Evolutionary conservation across 2,113 vertebrate species (phyloP).

Genomic region (Petrocephalus zakoni): DNA sequence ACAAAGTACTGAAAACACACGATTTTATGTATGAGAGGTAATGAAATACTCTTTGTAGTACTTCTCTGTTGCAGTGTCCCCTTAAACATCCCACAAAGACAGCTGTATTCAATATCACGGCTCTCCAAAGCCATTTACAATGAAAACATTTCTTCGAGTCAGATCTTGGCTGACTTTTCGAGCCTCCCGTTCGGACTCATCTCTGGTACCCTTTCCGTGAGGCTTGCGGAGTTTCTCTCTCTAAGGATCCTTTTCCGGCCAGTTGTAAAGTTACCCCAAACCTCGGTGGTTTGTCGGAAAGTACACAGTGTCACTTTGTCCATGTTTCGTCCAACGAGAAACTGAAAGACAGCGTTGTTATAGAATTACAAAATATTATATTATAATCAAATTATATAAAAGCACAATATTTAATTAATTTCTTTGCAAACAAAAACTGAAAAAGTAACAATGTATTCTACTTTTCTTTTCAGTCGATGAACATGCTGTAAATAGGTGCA

Average conservation of each 20-base stretch:
- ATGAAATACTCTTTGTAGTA: slow-evolving; percentile 12
- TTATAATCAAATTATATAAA: slow-evolving; percentile 65
- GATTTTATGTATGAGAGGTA: slow-evolving; percentile 6
- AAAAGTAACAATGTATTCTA: slow-evolving; percentile 18
- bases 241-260: slow-evolving; percentile 27
- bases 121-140: slow-evolving; percentile 25
- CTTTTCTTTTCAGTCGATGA: slow-evolving; percentile 46
- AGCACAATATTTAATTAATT: slow-evolving; percentile 71
- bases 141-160: slow-evolving; percentile 34
- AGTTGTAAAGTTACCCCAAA: slow-evolving; percentile 41
- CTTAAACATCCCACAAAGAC: slow-evolving; percentile 25
- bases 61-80: background rate
- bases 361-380: slow-evolving; percentile 69
- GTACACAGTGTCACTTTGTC: slow-evolving; percentile 41
- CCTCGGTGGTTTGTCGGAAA: slow-evolving; percentile 32
- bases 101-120: slow-evolving; percentile 39
- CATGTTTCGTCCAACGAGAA: slow-evolving; percentile 49
- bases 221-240: slow-evolving; percentile 3
- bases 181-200: slow-evolving; percentile 23
- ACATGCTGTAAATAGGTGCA: slow-evolving; percentile 71
- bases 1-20: background rate
- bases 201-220: slow-evolving; percentile 30
- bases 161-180: slow-evolving; percentile 26
- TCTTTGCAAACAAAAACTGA: slow-evolving; percentile 50
- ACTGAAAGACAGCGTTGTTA: slow-evolving; percentile 57